phyloP scores from a whole-genome alignment of 2,888 invertebrate genomes.

The Lepidocyrtoides sp. region DNA sequence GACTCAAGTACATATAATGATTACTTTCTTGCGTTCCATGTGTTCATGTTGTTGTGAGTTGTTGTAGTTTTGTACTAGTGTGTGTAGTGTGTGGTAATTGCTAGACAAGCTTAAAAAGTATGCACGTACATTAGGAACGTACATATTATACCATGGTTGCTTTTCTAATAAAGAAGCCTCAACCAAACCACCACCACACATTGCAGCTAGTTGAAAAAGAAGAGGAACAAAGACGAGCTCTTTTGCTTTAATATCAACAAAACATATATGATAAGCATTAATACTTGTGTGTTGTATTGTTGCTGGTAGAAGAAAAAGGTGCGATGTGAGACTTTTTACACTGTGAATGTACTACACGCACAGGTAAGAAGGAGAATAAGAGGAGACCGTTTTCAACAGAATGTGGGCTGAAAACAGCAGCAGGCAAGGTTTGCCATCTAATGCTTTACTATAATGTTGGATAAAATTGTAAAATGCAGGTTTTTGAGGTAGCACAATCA shows the following conservation, averaged over 20 bases:
- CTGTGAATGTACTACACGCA: neutral
- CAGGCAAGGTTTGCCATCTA: constrained; percentile 47
- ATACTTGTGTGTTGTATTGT: constrained; percentile 22
- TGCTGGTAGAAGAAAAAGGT: constrained; percentile 62
- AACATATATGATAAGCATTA: neutral
- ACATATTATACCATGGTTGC: neutral
- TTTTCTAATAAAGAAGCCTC: constrained; percentile 25
- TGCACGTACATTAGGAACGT: constrained; percentile 44
- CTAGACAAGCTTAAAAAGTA: constrained; percentile 50
- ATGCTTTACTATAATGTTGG: neutral
- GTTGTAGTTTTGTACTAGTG: constrained; percentile 17
- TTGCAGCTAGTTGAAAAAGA: neutral
- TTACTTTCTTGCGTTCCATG: constrained; percentile 74
- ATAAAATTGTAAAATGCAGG: neutral
- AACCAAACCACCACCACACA: constrained; percentile 14
- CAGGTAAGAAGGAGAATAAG: too few relatives aligned
- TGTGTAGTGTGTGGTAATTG: constrained; percentile 70
- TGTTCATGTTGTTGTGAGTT: constrained; percentile 68
- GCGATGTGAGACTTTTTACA: constrained; percentile 73
- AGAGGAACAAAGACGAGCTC: constrained; percentile 31
- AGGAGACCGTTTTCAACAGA: constrained; percentile 3
- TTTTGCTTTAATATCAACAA: constrained; percentile 24
- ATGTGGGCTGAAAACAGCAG: neutral
- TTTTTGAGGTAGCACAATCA: neutral
- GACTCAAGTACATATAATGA: constrained; percentile 67